phyloP scores from a whole-genome alignment of 2,888 invertebrate species.

The Leptinotarsa tumamoca region DNA sequence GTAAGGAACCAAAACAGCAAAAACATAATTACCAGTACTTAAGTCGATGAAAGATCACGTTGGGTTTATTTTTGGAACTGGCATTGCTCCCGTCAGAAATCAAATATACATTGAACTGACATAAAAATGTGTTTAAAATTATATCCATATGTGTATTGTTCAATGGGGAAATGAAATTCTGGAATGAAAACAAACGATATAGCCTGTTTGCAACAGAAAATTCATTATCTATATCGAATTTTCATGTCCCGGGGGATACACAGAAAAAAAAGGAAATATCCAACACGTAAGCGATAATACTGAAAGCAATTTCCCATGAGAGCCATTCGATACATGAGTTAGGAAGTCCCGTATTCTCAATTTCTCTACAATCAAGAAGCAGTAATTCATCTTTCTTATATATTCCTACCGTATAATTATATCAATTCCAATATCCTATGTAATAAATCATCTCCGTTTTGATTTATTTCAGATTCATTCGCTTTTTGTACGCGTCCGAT shows the following conservation, averaged over 20 bases:
- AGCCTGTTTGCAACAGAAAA: too few relatives aligned
- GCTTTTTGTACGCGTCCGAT: conserved; percentile 1
- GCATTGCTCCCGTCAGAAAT: too few relatives aligned
- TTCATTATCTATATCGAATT: too few relatives aligned
- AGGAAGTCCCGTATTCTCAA: neutral
- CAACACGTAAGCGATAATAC: neutral
- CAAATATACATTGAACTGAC: too few relatives aligned
- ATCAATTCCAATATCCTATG: conserved; percentile 5
- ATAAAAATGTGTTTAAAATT: too few relatives aligned
- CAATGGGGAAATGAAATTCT: neutral
- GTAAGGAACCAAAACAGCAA: too few relatives aligned
- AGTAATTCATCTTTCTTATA: neutral
- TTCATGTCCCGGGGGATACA: too few relatives aligned
- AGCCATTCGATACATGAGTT: neutral
- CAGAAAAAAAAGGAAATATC: neutral
- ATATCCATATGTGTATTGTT: too few relatives aligned
- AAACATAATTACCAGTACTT: too few relatives aligned
- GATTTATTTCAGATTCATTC: conserved; percentile 6
- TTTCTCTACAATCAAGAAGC: neutral
- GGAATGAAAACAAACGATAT: neutral
- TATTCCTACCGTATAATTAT: conserved; percentile 5
- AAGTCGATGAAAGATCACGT: too few relatives aligned
- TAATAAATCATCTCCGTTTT: conserved; percentile 4
- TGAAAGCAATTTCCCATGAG: neutral
- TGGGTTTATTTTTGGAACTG: too few relatives aligned